Percentiles rank a stretch among this genome's conserved stretches.
Conservation (phyloP, 2,113 vertebrate species). For the Corapipo altera region DNA sequence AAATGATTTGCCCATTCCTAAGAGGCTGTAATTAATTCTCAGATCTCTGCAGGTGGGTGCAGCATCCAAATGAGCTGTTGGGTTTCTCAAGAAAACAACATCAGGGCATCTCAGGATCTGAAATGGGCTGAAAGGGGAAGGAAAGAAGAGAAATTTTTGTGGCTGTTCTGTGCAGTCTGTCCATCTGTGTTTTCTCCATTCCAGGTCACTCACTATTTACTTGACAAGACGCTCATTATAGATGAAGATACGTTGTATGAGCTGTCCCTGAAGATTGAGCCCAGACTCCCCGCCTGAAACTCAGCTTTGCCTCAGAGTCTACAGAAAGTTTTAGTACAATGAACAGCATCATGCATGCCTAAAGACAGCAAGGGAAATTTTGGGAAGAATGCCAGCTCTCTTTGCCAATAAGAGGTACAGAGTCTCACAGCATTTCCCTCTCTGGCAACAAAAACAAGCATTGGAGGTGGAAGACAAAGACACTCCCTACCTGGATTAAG, state of each 20-base stretch:
- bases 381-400: constrained; percentile 25
- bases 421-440: constrained; percentile 45
- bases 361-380: not conserved
- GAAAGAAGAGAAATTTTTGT: not conserved
- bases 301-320: constrained; percentile 18
- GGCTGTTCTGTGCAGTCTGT: not conserved
- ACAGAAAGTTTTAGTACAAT: constrained; percentile 17
- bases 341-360: constrained; percentile 47
- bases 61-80: not conserved
- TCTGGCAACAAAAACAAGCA: constrained; percentile 5
- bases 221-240: constrained; percentile 94
- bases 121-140: not conserved
- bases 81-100: not conserved
- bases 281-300: constrained; percentile 92
- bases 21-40: not conserved
- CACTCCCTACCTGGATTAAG: not conserved
- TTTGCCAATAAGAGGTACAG: constrained; percentile 33
- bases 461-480: constrained; percentile 20
- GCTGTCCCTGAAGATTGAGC: constrained; percentile 95
- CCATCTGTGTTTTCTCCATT: not conserved
- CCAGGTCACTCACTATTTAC: constrained; percentile 96
- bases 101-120: not conserved
- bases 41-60: not conserved
- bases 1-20: not conserved
- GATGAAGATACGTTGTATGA: constrained; percentile 97